A percentile compares a stretch with the other conserved stretches of the same genome.
phyloP scores from a whole-genome alignment of 2,113 vertebrate species.

The Struthidea cinerea region DNA sequence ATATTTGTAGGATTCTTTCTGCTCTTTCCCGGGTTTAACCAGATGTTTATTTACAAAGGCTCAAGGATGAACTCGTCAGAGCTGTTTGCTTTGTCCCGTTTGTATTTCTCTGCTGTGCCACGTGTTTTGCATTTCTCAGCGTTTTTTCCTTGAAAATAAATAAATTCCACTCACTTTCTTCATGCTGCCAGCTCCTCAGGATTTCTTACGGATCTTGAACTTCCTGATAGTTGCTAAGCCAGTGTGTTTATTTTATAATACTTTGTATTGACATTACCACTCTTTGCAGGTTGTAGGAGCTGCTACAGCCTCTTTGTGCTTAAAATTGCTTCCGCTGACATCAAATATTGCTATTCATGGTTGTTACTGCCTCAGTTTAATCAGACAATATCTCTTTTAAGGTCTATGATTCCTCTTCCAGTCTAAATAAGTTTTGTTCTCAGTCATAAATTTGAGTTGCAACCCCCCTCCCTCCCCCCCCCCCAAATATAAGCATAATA shows the following conservation, averaged over 20 bases:
- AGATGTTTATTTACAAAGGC: not conserved
- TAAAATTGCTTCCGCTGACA: not conserved
- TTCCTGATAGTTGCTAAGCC: not conserved
- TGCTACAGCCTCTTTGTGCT: not conserved
- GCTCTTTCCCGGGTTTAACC: not conserved
- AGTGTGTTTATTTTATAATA: not conserved
- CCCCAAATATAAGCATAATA: not conserved
- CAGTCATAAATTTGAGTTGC: not conserved
- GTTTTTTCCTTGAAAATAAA: not conserved
- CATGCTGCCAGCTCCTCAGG: not conserved
- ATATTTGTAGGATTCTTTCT: not conserved
- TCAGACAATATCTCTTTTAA: not conserved
- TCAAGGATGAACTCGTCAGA: not conserved
- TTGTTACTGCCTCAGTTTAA: not conserved
- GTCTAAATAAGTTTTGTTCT: not conserved
- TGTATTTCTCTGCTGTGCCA: not conserved
- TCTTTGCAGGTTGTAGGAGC: not conserved
- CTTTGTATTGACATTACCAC: not conserved
- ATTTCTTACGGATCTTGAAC: not conserved
- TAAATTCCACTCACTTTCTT: not conserved
- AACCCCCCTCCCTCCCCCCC: not conserved
- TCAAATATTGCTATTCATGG: not conserved
- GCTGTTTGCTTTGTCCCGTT: not conserved
- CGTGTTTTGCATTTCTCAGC: not conserved
- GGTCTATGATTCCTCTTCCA: not conserved